Evolutionary conservation across 2,797 vertebrate species (phyloP), one percentile per base, ranked within the genome.

Genomic region (Australoheros facetus): DNA sequence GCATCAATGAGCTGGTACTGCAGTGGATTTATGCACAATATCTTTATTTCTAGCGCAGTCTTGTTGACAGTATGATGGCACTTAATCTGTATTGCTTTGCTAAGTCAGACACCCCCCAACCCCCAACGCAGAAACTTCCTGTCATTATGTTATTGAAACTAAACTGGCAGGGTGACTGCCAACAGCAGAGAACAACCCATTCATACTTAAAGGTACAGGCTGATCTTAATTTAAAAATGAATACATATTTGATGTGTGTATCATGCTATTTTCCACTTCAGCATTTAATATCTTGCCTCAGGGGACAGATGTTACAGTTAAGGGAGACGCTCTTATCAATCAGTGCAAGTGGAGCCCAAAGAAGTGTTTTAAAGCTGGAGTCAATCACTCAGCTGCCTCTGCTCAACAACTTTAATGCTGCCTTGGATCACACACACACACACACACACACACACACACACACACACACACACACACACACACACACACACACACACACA

Each of bases 21-120:
- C 66, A 28, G 56, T 66, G 51, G 60, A n/a, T 75, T 74, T 70
- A 39, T 57, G 64, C 16, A 55, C 62, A 39, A 62, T 53, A 73
- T 86, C 58, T 84, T 84, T 45, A 30, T 82, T 84, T 85, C 42
- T 34, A 85, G 74, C 30, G 66, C 54, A 69, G 59, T 64, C 57
- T 75, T 74, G 83, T 86, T 85, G 86, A 89, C 77, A 85, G 77
- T 45, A 21, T 53, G 71, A 91, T 71, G 79, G 75, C 81, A 82
- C 83, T 85, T 92, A 81, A 85, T 85, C 83, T 60, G 55, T 80
- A 81, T 58, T 42, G 72, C 70, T 66, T 76, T 87, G 87, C 89
- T 90, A 90, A 91, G 86, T 93, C 87, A 91, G 81, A 75, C 17
- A 37, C 56, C n/a, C 23, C 23, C 62, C 21, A 32, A 10, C 5